Evolutionary conservation across 2,113 vertebrate genomes (phyloP).

Genomic region (Pteronura brasiliensis): DNA sequence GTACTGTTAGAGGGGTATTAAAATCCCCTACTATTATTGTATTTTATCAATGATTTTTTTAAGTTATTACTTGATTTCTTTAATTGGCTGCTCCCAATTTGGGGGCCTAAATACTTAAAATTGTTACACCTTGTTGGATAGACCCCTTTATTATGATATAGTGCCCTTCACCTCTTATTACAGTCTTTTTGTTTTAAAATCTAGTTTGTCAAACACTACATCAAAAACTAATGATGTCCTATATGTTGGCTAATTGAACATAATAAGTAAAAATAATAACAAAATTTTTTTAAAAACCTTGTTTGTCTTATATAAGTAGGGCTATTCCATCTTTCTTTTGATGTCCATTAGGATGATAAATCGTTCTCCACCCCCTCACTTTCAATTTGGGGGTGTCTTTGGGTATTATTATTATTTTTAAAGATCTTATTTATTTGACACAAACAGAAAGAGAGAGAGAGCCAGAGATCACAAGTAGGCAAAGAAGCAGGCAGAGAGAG

Average conservation of each 20-base stretch:
- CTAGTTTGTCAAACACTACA: neutral
- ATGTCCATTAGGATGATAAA: neutral
- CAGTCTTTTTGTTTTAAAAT: neutral
- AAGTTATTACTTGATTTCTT: neutral
- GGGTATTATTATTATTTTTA: too few species aligned
- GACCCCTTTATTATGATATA: neutral
- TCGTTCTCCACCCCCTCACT: neutral
- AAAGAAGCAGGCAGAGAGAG: too few species aligned
- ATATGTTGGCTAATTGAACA: too few species aligned
- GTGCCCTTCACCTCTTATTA: neutral
- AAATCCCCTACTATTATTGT: neutral
- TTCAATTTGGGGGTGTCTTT: neutral
- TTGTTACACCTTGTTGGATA: neutral
- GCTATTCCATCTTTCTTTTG: neutral
- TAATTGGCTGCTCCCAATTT: neutral
- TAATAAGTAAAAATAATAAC: too few species aligned
- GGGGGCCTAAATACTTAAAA: neutral
- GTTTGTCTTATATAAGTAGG: neutral
- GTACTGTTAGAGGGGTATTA: neutral
- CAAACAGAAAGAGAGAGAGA: too few species aligned
- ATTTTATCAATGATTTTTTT: neutral
- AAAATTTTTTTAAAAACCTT: neutral
- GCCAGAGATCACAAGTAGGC: too few species aligned
- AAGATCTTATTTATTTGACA: too few species aligned
- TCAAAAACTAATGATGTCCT: too few species aligned